A percentile compares a stretch with the other conserved stretches of the same genome.
These are phyloP conservation scores for Hyposoter dolosus DNA, from an alignment of 2,888 invertebrate species.

Conservation along the genomic window DNA sequence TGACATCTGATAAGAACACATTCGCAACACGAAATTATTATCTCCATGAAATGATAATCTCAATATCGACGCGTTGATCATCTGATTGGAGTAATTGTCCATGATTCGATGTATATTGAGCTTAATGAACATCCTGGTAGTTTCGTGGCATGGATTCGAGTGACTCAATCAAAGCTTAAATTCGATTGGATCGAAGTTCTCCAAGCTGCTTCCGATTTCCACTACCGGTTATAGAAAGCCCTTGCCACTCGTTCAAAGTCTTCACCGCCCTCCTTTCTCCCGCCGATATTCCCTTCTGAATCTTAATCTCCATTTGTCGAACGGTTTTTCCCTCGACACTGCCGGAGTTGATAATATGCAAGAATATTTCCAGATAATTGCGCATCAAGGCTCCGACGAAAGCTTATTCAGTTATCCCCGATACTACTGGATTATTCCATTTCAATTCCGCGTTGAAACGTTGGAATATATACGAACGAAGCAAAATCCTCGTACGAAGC, in stretches of 20 bases:
- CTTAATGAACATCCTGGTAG: conserved; percentile 27
- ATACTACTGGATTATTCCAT: conserved; percentile 42
- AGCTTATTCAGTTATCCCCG: conserved; percentile 11
- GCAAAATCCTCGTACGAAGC: conserved; percentile 24
- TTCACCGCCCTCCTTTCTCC: background rate
- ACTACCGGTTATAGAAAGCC: conserved; percentile 30
- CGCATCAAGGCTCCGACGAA: conserved; percentile 14
- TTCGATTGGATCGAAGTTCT: conserved; percentile 33
- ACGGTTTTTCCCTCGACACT: background rate
- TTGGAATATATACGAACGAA: background rate
- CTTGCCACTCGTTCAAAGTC: conserved; percentile 17
- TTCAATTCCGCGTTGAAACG: conserved; percentile 32
- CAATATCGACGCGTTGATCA: background rate
- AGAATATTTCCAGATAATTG: conserved; percentile 49
- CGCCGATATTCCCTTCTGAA: conserved; percentile 21
- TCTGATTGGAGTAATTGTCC: conserved; percentile 15
- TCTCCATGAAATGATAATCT: background rate
- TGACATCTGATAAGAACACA: background rate
- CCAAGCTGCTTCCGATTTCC: conserved; percentile 20
- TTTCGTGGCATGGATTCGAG: conserved; percentile 4
- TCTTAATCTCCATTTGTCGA: conserved; percentile 52
- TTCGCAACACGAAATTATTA: background rate
- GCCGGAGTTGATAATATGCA: background rate
- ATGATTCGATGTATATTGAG: conserved; percentile 9
- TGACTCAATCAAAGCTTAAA: conserved; percentile 34